phyloP scores from a whole-genome alignment of 2,797 vertebrate species.

The Cryptoprocta ferox region DNA sequence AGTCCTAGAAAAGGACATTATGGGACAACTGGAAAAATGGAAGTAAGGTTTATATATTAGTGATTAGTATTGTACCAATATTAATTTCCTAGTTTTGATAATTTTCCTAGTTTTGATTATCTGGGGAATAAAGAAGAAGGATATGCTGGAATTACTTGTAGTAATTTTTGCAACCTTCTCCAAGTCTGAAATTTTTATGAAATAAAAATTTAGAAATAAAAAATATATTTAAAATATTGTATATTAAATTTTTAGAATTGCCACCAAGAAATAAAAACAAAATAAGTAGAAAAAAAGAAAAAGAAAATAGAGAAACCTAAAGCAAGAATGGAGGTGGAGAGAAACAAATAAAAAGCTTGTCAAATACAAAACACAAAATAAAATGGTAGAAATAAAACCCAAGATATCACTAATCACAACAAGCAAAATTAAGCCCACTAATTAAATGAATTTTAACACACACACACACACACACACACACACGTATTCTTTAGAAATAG shows the following conservation, averaged over 20 bases:
- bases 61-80: not conserved
- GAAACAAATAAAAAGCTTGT: not conserved
- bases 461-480: no score
- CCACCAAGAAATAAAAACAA: not conserved
- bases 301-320: constrained; percentile 44
- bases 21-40: not conserved
- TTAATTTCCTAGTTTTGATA: not conserved
- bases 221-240: constrained; percentile 6
- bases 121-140: not conserved
- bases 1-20: not conserved
- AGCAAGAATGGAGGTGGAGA: not conserved
- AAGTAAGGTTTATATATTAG: not conserved
- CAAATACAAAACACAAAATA: not conserved
- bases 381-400: not conserved
- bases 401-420: not conserved
- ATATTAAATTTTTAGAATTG: constrained; percentile 47
- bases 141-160: not conserved
- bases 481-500: not conserved
- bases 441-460: not conserved
- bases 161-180: not conserved
- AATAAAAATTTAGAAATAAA: constrained; percentile 52
- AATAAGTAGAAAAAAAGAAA: constrained; percentile 23
- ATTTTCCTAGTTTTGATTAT: not conserved
- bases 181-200: constrained; percentile 6
- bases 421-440: constrained; percentile 1